A percentile compares a stretch with the other conserved stretches of the same genome.
Evolutionary conservation across 2,797 vertebrate genomes (phyloP).

Genomic region (Gobio occitaniae): DNA sequence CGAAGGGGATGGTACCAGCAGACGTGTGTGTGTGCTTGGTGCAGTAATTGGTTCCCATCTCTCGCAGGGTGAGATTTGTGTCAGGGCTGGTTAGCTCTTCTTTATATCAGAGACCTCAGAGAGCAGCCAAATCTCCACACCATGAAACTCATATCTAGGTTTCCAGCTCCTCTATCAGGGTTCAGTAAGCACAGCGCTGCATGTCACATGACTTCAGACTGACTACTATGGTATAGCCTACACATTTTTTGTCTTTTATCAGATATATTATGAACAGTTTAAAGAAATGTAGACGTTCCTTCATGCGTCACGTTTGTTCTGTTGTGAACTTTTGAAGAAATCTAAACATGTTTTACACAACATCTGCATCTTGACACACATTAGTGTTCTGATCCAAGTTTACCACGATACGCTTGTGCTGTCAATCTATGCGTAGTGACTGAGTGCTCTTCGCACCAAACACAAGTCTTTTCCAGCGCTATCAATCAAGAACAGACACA

Average conservation of each 20-base stretch:
- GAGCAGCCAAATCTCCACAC: constrained; percentile 54
- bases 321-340: background rate
- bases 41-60: constrained; percentile 71
- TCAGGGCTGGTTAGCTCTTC: constrained; percentile 67
- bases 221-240: background rate
- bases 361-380: background rate
- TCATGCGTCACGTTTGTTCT: background rate
- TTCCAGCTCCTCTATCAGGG: constrained; percentile 56
- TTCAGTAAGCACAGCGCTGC: constrained; percentile 36
- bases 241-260: background rate
- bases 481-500: constrained; percentile 33
- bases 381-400: background rate
- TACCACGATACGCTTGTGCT: background rate
- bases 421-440: background rate
- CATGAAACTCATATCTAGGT: constrained; percentile 53
- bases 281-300: background rate
- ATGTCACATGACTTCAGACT: constrained; percentile 42
- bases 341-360: constrained; percentile 14
- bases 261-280: background rate
- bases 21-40: constrained; percentile 53
- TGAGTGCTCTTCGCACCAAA: constrained; percentile 10
- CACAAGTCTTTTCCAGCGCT: background rate
- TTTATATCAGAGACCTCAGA: constrained; percentile 54
- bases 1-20: constrained; percentile 60
- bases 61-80: constrained; percentile 63